Conservation (phyloP, 2,797 vertebrate species). For the Valencia hispanica region DNA sequence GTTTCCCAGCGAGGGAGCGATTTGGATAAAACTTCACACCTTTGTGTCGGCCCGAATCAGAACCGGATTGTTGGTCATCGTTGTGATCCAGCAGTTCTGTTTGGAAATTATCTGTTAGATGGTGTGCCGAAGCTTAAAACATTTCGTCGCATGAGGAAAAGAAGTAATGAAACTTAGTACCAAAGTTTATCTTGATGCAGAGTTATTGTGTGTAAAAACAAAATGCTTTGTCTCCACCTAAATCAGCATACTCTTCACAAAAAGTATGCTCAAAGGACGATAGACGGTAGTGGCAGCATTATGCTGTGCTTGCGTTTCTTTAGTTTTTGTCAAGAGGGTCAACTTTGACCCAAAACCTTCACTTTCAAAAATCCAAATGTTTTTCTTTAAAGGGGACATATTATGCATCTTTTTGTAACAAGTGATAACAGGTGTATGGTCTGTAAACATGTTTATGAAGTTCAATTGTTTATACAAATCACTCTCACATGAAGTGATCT, state of each 20-base stretch:
- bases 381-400: too few relatives aligned
- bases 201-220: too few relatives aligned
- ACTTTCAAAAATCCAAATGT: not conserved
- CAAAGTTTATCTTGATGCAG: not conserved
- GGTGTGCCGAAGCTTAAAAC: not conserved
- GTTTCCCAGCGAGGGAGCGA: slow-evolving; percentile 46
- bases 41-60: slow-evolving; percentile 19
- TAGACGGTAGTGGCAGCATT: not conserved
- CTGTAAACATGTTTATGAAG: too few relatives aligned
- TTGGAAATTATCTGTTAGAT: not conserved
- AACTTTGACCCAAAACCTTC: too few relatives aligned
- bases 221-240: not conserved
- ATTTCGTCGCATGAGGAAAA: too few relatives aligned
- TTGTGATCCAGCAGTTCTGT: slow-evolving; percentile 5
- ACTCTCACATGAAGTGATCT: too few relatives aligned
- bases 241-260: not conserved
- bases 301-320: not conserved
- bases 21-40: slow-evolving; percentile 33
- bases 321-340: not conserved
- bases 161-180: not conserved
- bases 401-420: too few relatives aligned
- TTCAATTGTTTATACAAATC: too few relatives aligned
- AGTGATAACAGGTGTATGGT: too few relatives aligned
- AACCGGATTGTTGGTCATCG: slow-evolving; percentile 13
- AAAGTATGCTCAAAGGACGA: not conserved